phyloP scores from a whole-genome alignment of 30 jellyfish, hydroid and myxozoan genomes.

The Aurelia sp. region DNA sequence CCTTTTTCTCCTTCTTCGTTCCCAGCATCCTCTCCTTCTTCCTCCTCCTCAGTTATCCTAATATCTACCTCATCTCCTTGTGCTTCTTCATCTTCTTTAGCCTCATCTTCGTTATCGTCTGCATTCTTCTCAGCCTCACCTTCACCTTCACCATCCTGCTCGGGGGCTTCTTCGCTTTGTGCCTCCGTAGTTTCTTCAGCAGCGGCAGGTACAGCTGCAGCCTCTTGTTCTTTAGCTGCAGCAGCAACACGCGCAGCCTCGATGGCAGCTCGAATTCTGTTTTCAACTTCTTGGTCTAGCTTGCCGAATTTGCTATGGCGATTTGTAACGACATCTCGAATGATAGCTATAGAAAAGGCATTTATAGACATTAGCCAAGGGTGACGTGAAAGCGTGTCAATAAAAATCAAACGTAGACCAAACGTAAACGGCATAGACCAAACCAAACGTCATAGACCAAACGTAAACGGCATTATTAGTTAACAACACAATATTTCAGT shows the following conservation, averaged over 20 bases:
- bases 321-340: constrained; percentile 67
- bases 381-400: neutral
- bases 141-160: constrained; percentile 29
- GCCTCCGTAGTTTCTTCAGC: constrained; percentile 31
- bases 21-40: too few relatives aligned
- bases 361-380: neutral
- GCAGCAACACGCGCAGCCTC: constrained; percentile 81
- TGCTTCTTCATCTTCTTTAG: constrained; percentile 1
- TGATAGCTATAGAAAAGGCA: constrained; percentile 65
- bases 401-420: neutral
- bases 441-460: too few relatives aligned
- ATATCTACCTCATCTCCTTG: constrained; percentile 42
- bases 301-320: constrained; percentile 56
- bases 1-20: too few relatives aligned
- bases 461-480: neutral
- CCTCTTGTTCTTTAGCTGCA: constrained; percentile 48
- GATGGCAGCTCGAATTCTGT: constrained; percentile 78
- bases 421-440: too few relatives aligned
- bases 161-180: constrained; percentile 22
- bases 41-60: constrained; percentile 20
- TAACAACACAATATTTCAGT: too few relatives aligned
- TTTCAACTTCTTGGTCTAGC: constrained; percentile 79
- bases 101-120: constrained; percentile 39
- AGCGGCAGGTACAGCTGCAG: constrained; percentile 22
- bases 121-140: constrained; percentile 20